phyloP scores from a whole-genome alignment of 2,888 invertebrate genomes.

The Synergus itoensis region DNA sequence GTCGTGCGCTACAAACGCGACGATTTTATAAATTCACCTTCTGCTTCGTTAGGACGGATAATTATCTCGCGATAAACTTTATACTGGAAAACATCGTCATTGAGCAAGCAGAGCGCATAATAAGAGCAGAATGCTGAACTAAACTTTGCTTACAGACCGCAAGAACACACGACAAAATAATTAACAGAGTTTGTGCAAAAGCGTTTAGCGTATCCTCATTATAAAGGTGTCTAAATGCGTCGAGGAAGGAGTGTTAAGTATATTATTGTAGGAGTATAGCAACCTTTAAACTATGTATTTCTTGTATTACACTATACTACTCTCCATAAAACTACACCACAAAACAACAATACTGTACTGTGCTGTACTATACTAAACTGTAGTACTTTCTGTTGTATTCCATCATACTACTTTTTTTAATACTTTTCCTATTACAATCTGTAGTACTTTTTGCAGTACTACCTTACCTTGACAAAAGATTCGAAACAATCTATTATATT shows the following conservation, averaged over 20 bases:
- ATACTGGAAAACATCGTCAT: constrained; percentile 13
- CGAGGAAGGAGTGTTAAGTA: not conserved
- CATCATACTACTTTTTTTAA: too few relatives aligned
- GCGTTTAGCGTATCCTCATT: not conserved
- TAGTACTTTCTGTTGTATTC: too few relatives aligned
- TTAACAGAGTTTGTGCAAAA: not conserved
- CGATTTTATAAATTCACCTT: constrained; percentile 24
- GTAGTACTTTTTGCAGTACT: too few relatives aligned
- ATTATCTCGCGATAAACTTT: constrained; percentile 18
- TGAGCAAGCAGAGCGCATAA: not conserved
- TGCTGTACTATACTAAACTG: too few relatives aligned
- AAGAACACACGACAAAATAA: constrained; percentile 3
- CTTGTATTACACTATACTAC: too few relatives aligned
- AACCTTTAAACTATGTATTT: not conserved
- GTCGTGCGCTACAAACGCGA: not conserved
- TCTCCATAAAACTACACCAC: too few relatives aligned
- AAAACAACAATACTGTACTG: too few relatives aligned
- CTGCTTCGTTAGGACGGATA: constrained; percentile 22
- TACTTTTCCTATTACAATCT: too few relatives aligned
- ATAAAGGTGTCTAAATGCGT: not conserved
- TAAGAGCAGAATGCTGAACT: not conserved
- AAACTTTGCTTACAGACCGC: constrained; percentile 2
- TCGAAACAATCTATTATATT: too few relatives aligned
- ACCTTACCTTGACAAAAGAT: too few relatives aligned
- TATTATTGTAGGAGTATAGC: not conserved